Base-by-base conservation (phyloP, 2,888 invertebrate species). In the Mythimna lalbum region DNA sequence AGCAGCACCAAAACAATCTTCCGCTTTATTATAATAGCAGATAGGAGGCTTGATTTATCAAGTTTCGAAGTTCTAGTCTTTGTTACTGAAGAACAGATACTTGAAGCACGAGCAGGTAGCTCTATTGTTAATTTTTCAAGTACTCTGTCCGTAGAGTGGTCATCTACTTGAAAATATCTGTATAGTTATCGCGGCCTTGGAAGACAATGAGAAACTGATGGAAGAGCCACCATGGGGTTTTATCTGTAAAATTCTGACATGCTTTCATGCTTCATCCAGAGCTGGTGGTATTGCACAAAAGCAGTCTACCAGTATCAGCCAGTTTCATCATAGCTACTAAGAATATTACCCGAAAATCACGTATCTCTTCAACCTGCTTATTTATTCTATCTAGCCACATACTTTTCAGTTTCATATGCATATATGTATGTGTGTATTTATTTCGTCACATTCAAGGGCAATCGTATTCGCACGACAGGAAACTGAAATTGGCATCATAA, bases 401-500 rank as follows among this genome's bases (percentile, higher is more conserved):
- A 4, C 19, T 53, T 5, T 43, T 49, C 17, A 49, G 27, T 61
- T 53, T 62, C 52, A 57, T 49, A 52, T 43, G 49, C 31, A 49
- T 12, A 49, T 50, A 62, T 1, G 4, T 57, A 6, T 9, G n/a
- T n/a, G 56, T 36, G 36, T 55, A 68, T 5, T 47, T 60, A 68
- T 72, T 71, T 68, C 67, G 52, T 31, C 62, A 72, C 33, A 60
- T 60, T 76, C 79, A 79, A 79, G 76, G 78, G 19, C 68, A 79
- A 68, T 43, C n/a, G n/a, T 36, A 57, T 76, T 49, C 10, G 53
- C 55, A 68, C 59, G 65, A 76, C 76, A 68, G 76, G 79, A 79
- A 79, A 65, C 68, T 61, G 17, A 68, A 79, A 79, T 76, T 72
- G 63, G 72, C 68, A 79, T 76, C 72, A 76, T 68, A 50, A 63